Evolutionary conservation across 1,140 invertebrate species (phyloP), one percentile per base, ranked within the genome.

Genomic region (Eueides isabella): DNA sequence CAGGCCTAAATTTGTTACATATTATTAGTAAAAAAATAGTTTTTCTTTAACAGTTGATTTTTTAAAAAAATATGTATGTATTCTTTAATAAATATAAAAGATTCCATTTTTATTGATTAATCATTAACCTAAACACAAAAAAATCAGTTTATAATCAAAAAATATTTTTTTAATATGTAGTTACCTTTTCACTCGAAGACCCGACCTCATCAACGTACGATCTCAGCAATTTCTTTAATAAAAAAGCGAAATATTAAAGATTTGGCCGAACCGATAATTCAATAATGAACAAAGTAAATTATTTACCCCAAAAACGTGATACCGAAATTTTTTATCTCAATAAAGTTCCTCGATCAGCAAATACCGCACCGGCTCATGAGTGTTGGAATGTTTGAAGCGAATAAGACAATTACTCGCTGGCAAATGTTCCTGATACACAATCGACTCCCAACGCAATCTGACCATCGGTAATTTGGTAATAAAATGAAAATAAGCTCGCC

Each of bases 391-490:
- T 80, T 66, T 74, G 75, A 81, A 84, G 80, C 79, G 78, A 85
- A 91, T 87, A 88, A 91, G 85, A 92, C 88, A 86, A 87, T 86
- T 88, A 89, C 87, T 83, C 88, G 85, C 87, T 91, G 88, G 88
- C 89, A 89, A 89, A 91, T 89, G 86, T 87, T 83, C 74, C 80
- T 77, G 90, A 93, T 91, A 88, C 83, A 84, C 86, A 88, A 92
- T 92, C 90, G 85, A 55, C 80, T 76, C 79, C 74, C 77, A 75
- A 41, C 81, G 73, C 85, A 87, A 93, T 93, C 91, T 88, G 73
- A n/a, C 85, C 86, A 93, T 93, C 91, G 91, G 91, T 91, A 93
- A 93, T 93, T 93, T 92, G 90, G 90, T 92, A 93, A 93, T 93
- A 93, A 93, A 93, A 91, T 90, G 91, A 92, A 92, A 92, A 93